Evolutionary conservation across 2,797 vertebrate species (phyloP).

Genomic region (Macrochelys suwanniensis): DNA sequence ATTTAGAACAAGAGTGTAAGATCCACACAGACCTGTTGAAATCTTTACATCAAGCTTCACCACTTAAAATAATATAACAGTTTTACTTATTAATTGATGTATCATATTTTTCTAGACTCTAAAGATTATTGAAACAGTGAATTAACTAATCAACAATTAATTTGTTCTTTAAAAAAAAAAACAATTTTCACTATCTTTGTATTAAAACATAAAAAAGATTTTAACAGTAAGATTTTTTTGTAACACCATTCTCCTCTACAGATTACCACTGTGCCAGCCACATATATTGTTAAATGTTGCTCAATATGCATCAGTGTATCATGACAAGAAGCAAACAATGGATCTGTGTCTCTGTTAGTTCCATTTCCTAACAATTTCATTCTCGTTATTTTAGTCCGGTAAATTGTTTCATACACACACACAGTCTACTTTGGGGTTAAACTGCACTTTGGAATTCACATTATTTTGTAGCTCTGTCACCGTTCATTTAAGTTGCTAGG

Average conservation of each 20-base stretch:
- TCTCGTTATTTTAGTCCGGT: conserved; percentile 78
- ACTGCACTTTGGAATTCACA: conserved; percentile 71
- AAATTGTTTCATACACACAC: conserved; percentile 63
- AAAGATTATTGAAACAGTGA: neutral
- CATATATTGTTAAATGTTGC: conserved; percentile 40
- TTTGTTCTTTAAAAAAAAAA: conserved; percentile 11
- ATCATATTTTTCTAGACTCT: neutral
- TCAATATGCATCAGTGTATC: neutral
- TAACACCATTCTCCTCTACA: conserved; percentile 24
- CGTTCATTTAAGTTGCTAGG: conserved; percentile 75
- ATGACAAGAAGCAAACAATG: conserved; percentile 82
- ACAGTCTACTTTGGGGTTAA: conserved; percentile 73
- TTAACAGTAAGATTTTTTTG: conserved; percentile 38
- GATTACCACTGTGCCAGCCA: neutral
- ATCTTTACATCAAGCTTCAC: neutral
- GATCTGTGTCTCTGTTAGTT: conserved; percentile 78
- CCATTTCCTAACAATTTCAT: conserved; percentile 82
- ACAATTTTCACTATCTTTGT: neutral
- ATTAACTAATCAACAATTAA: neutral
- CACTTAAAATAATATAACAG: neutral
- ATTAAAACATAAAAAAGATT: neutral
- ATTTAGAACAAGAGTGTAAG: neutral
- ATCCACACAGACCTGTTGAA: neutral
- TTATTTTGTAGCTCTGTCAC: conserved; percentile 83
- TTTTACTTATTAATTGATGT: neutral